Conservation (phyloP, 2,888 invertebrate genomes). For the Gymnoscelis rufifasciata region DNA sequence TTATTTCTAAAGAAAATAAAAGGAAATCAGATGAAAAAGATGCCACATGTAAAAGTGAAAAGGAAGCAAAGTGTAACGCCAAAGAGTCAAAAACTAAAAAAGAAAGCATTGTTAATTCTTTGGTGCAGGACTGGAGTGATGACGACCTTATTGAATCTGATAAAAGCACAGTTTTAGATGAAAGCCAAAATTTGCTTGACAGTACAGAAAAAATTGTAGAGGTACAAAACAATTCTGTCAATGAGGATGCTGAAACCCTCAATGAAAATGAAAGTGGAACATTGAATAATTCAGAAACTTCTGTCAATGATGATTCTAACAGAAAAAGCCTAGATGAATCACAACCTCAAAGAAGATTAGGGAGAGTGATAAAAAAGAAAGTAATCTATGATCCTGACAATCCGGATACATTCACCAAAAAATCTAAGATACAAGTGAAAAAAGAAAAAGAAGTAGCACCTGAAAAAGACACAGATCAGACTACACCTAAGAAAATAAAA, state of each 20-base stretch:
- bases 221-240: slow-evolving; percentile 31
- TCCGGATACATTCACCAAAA: slow-evolving; percentile 72
- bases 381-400: slow-evolving; percentile 87
- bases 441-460: slow-evolving; percentile 37
- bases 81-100: slow-evolving; percentile 25
- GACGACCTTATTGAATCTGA: slow-evolving; percentile 51
- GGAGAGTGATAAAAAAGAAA: slow-evolving; percentile 84
- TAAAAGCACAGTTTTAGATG: slow-evolving; percentile 10
- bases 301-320: slow-evolving; percentile 40
- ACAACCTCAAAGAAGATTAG: slow-evolving; percentile 58
- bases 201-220: slow-evolving; percentile 33
- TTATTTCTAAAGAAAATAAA: slow-evolving; percentile 16
- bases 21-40: slow-evolving; percentile 25
- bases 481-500: slow-evolving; percentile 55
- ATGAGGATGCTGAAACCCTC: slow-evolving; percentile 14
- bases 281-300: slow-evolving; percentile 36
- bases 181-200: slow-evolving; percentile 32
- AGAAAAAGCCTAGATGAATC: slow-evolving; percentile 52
- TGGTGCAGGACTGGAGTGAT: slow-evolving; percentile 77
- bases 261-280: slow-evolving; percentile 8
- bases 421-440: slow-evolving; percentile 36
- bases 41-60: slow-evolving; percentile 2
- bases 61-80: slow-evolving; percentile 8
- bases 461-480: slow-evolving; percentile 43
- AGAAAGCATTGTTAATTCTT: slow-evolving; percentile 66